A percentile compares a stretch with the other conserved stretches of the same genome.
Conservation (phyloP, 2,888 invertebrate species). For the Lasiommata megera region DNA sequence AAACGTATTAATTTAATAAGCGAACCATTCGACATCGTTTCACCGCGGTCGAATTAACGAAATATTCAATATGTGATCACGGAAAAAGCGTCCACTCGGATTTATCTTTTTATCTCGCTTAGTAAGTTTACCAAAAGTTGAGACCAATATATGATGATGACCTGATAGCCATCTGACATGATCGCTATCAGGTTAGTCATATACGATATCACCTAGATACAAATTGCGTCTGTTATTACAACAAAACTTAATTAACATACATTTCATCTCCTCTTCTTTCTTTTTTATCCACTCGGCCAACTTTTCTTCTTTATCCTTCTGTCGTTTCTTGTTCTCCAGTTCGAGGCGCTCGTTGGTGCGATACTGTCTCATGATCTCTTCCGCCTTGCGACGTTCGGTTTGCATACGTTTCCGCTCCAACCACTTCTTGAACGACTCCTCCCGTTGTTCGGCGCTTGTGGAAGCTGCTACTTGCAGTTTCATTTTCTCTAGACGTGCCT, state of each 20-base stretch:
- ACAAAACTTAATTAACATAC: constrained; percentile 46
- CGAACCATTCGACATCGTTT: too few species aligned
- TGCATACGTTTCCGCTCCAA: constrained; percentile 71
- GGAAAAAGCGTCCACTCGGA: too few species aligned
- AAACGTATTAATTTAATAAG: too few species aligned
- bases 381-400: constrained; percentile 60
- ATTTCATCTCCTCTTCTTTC: constrained; percentile 82
- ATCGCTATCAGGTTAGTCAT: too few species aligned
- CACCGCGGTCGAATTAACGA: too few species aligned
- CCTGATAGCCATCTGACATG: too few species aligned
- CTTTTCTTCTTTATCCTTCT: constrained; percentile 68
- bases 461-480: constrained; percentile 46
- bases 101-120: too few species aligned
- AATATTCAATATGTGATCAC: too few species aligned
- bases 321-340: constrained; percentile 58
- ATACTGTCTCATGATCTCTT: constrained; percentile 63
- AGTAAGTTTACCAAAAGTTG: too few species aligned
- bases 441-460: constrained; percentile 67
- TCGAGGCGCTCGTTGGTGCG: constrained; percentile 56
- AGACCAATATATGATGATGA: too few species aligned
- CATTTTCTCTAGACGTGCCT: constrained; percentile 51
- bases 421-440: constrained; percentile 78
- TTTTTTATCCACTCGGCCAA: constrained; percentile 80
- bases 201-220: too few species aligned
- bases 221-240: neutral